A percentile compares a stretch with the other conserved stretches of the same genome.
phyloP scores from a whole-genome alignment of 2,797 vertebrate species.

The Macropodus opercularis region DNA sequence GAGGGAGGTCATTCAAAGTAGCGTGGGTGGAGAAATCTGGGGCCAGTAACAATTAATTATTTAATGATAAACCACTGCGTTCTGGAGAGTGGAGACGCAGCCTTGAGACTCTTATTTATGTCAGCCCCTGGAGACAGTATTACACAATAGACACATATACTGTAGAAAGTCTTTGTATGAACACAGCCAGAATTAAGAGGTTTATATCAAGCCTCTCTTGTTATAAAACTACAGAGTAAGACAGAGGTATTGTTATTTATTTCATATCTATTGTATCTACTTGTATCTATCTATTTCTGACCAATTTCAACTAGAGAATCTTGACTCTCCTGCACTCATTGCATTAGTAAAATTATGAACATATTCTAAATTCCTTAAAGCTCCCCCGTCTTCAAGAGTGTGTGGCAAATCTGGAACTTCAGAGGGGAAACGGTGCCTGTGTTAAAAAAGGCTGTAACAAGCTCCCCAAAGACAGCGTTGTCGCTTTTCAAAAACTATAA shows the following conservation, averaged over 20 bases:
- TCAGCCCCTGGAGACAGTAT: constrained; percentile 46
- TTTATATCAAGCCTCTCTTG: constrained; percentile 32
- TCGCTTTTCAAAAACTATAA: constrained; percentile 33
- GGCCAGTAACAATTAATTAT: constrained; percentile 34
- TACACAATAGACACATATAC: too few species aligned
- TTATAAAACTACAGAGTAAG: too few species aligned
- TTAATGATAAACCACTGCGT: constrained; percentile 48
- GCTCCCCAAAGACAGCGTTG: constrained; percentile 38
- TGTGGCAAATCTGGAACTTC: constrained; percentile 15
- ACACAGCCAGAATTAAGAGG: constrained; percentile 28
- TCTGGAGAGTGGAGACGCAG: constrained; percentile 37
- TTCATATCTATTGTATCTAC: too few species aligned
- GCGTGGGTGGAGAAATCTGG: constrained; percentile 29
- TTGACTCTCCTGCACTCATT: too few species aligned
- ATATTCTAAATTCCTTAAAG: constrained; percentile 11
- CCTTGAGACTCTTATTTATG: constrained; percentile 45
- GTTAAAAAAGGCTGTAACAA: constrained; percentile 43
- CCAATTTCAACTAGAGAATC: too few species aligned
- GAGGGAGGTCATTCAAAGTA: constrained; percentile 30
- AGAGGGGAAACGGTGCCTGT: constrained; percentile 12
- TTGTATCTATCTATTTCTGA: too few species aligned
- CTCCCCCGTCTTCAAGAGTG: not conserved
- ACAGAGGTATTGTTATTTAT: too few species aligned
- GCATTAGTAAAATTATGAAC: not conserved
- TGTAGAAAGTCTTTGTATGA: constrained; percentile 30